Percentiles rank a stretch among this genome's conserved stretches.
Conservation (phyloP, 2,113 vertebrate species). For the Megaptera novaeangliae region DNA sequence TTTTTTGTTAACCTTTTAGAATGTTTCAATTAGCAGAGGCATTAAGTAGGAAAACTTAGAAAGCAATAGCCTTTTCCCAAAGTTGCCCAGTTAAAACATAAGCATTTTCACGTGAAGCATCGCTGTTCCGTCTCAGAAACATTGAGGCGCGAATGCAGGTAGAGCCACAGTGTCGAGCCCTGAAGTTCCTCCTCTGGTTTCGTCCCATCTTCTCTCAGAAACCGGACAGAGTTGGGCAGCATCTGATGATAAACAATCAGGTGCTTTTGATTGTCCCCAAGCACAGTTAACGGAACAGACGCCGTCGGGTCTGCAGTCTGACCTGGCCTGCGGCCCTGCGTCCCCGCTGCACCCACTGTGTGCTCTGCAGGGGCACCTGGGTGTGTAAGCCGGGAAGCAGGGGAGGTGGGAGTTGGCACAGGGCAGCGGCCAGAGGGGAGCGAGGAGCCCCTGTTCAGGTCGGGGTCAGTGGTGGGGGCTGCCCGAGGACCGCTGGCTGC, state of each 20-base stretch:
- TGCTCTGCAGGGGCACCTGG: not conserved
- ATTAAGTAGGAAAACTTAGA: not conserved
- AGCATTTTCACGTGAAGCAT: not conserved
- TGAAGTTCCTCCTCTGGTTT: not conserved
- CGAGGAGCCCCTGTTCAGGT: not conserved
- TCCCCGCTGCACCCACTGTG: not conserved
- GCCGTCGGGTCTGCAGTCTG: not conserved
- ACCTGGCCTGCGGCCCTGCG: accelerated
- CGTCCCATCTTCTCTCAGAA: not conserved
- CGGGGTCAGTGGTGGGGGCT: not conserved
- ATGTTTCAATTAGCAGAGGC: not conserved
- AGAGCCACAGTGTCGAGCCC: not conserved
- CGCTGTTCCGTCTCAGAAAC: not conserved
- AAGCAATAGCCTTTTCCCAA: not conserved
- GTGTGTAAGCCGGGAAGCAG: not conserved
- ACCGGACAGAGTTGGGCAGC: not conserved
- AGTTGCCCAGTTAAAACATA: not conserved
- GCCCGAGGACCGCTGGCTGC: not conserved
- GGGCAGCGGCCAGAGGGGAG: not conserved
- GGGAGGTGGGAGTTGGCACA: not conserved
- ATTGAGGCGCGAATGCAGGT: not conserved
- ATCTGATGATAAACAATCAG: no score
- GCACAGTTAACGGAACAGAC: not conserved
- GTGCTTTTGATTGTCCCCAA: not conserved
- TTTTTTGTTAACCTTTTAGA: not conserved